Evolutionary conservation across 2,888 invertebrate genomes (phyloP).

Genomic region (Nephrotoma flavescens): DNA sequence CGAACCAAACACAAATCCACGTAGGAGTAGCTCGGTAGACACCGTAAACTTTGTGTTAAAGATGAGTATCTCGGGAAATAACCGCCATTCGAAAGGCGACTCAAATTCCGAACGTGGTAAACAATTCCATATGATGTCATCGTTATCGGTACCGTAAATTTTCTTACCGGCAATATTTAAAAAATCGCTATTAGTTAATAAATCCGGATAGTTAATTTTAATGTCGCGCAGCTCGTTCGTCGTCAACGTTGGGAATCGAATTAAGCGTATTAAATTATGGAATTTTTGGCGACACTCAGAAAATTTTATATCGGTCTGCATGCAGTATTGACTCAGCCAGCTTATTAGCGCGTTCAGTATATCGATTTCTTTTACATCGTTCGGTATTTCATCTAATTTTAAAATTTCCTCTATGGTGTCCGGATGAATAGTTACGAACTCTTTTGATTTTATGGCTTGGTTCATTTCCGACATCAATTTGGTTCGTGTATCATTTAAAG

Average conservation of each 20-base stretch:
- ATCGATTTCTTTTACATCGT: not conserved
- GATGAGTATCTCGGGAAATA: not conserved
- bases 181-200: not conserved
- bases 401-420: not conserved
- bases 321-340: not conserved
- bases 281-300: not conserved
- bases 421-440: not conserved
- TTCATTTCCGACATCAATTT: not conserved
- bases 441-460: not conserved
- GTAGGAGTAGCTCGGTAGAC: not conserved
- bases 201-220: not conserved
- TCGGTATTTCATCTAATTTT: not conserved
- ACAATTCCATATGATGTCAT: not conserved
- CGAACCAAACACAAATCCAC: not conserved
- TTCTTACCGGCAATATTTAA: not conserved
- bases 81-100: not conserved
- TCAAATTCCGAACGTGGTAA: not conserved
- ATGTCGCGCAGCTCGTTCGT: not conserved
- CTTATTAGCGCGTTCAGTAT: not conserved
- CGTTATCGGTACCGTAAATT: not conserved
- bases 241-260: not conserved
- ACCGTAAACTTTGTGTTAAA: not conserved
- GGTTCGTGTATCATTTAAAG: not conserved
- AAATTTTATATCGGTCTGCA: too few relatives aligned
- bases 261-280: not conserved